These are phyloP conservation scores for Sebastes miniatus DNA, from an alignment of 2,797 vertebrate genomes.

Conservation along the genomic window DNA sequence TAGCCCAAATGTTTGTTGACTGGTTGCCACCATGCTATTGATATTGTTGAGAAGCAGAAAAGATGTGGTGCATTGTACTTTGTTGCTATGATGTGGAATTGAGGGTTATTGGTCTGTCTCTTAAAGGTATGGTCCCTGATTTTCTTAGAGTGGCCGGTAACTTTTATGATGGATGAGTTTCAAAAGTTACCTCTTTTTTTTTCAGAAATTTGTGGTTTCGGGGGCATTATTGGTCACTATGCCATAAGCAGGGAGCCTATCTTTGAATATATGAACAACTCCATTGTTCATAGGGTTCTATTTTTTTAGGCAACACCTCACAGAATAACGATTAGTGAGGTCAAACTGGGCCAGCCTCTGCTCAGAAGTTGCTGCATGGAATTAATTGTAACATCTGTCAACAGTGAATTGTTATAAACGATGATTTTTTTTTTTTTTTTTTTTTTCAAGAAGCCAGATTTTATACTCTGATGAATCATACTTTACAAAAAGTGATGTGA, in stretches of 20 bases:
- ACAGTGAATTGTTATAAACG: neutral
- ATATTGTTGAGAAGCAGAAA: neutral
- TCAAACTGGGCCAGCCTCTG: neutral
- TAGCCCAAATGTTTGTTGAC: slow-evolving; percentile 37
- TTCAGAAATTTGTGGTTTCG: too few relatives aligned
- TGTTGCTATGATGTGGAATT: neutral
- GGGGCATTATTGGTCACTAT: neutral
- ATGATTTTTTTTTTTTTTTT: slow-evolving; percentile 6
- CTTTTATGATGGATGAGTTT: neutral
- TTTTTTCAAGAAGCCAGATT: slow-evolving; percentile 44
- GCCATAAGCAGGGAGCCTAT: neutral
- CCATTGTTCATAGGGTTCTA: slow-evolving; percentile 12
- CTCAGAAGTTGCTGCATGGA: slow-evolving; percentile 7
- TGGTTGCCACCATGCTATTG: slow-evolving; percentile 39
- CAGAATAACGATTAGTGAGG: neutral
- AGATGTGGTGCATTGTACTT: neutral
- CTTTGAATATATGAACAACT: slow-evolving; percentile 1
- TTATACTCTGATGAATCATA: slow-evolving; percentile 36
- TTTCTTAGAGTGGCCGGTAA: neutral
- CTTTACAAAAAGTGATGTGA: neutral
- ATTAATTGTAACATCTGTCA: slow-evolving; percentile 21
- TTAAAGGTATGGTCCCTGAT: neutral
- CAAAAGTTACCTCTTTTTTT: neutral
- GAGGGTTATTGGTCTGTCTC: neutral
- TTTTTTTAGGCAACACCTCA: slow-evolving; percentile 37